Base-by-base conservation (phyloP, 2,888 invertebrate species). In the Tholera decimalis region DNA sequence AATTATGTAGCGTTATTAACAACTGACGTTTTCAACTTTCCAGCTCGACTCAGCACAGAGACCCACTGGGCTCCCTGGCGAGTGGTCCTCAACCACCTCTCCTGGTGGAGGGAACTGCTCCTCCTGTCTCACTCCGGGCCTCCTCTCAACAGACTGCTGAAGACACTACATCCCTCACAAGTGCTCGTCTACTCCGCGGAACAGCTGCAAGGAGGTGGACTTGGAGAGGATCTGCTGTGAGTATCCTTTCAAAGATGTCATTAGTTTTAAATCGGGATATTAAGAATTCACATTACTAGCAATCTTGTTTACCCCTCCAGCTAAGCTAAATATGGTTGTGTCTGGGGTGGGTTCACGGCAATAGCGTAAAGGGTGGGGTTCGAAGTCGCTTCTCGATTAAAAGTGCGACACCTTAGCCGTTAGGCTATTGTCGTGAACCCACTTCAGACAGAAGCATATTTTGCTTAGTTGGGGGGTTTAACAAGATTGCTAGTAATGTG, bases 11-110 rank as follows among this genome's bases (percentile, higher is more conserved):
- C 11, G 30, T 2, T 30, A 30, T 9, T 30, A 11, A 30, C 4
- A 33, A 37, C 20, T 3, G 44, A 2, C 1, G 6, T 33, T 39
- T 18, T 35, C 1, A 11, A 56, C 59, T 20, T 51, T 49, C 4
- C 82, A 93, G 94, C 90, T 0, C 92, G 91, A 0, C 88, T 94
- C 0, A 87, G 87, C 43, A 96, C 97, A 37, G 98, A 98, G 88
- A 95, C 96, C 7, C 98, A 98, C 83, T 98, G 98, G 93, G 97
- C 98, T 0, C 98, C 98, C 0, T 98, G 98, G 98, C 96, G 97
- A 0, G 97, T 98, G 0, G 98, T 98, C 0, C 95, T 98, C 1
- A 96, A 96, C 68, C 98, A 98, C 87, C 96, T 98, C 22, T 96
- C 97, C 67, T 96, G 97, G 73, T 97, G 98, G 97, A 96, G 97